These are phyloP conservation scores for Miniopterus natalensis DNA, from an alignment of 2,113 vertebrate genomes.

Conservation along the genomic window DNA sequence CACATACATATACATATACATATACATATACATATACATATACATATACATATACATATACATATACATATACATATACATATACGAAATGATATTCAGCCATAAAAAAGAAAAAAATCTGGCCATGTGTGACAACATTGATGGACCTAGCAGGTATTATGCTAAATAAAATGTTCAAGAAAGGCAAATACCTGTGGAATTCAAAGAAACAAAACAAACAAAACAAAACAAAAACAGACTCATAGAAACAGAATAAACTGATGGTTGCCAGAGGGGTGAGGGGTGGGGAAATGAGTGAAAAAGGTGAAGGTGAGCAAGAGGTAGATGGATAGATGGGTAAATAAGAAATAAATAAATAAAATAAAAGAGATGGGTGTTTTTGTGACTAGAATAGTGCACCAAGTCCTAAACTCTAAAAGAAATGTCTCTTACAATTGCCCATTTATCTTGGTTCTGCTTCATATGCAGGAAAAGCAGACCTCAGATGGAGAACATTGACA, in stretches of 20 bases:
- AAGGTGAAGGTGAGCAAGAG: not conserved
- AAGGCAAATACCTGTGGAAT: not conserved
- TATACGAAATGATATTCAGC: not conserved
- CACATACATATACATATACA: too few species aligned
- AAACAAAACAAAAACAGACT: not conserved
- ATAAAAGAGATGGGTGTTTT: not conserved
- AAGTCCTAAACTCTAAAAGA: not conserved
- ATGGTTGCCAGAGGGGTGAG: not conserved
- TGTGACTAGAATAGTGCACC: not conserved
- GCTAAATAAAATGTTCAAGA: not conserved
- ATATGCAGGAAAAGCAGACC: not conserved
- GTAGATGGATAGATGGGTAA: not conserved
- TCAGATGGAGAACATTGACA: not conserved
- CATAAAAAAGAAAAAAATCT: not conserved
- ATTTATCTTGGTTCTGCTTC: not conserved
- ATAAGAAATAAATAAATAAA: not conserved
- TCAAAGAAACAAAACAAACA: not conserved
- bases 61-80: not conserved
- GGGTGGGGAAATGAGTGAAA: not conserved
- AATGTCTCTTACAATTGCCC: not conserved
- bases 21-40: not conserved
- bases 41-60: too few species aligned
- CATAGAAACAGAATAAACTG: not conserved
- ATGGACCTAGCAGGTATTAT: not conserved
- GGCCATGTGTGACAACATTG: not conserved